phyloP scores from a whole-genome alignment of 2,888 invertebrate species.

The Philereme vetulata region DNA sequence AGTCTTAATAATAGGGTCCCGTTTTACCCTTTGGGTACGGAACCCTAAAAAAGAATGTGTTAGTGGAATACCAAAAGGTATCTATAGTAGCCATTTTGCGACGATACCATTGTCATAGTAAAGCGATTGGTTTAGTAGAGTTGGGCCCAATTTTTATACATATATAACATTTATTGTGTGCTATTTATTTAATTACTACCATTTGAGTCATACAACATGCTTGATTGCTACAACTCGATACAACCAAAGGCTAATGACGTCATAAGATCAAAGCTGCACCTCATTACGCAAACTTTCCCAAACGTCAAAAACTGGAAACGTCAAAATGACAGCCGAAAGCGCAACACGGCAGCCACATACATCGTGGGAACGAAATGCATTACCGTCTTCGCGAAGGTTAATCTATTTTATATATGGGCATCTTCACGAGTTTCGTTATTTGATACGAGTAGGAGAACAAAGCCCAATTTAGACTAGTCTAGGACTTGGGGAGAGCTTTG shows the following conservation, averaged over 20 bases:
- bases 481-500: slow-evolving; percentile 22
- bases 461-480: slow-evolving; percentile 36
- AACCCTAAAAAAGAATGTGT: no score
- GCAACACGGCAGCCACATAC: slow-evolving; percentile 16
- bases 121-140: no score
- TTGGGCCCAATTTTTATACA: no score
- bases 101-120: no score
- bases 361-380: slow-evolving; percentile 67
- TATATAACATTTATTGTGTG: no score
- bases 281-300: background rate
- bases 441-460: slow-evolving; percentile 32
- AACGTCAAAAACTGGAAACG: slow-evolving; percentile 19
- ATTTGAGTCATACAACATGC: no score
- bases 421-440: slow-evolving; percentile 43
- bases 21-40: no score
- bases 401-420: slow-evolving; percentile 63
- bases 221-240: background rate
- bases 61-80: no score
- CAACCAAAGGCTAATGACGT: no score
- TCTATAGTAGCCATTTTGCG: no score
- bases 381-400: slow-evolving; percentile 52
- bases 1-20: no score
- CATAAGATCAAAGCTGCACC: background rate
- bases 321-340: slow-evolving; percentile 26
- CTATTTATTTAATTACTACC: no score